phyloP scores from a whole-genome alignment of 2,797 vertebrate species.

The Geotrypetes seraphini region DNA sequence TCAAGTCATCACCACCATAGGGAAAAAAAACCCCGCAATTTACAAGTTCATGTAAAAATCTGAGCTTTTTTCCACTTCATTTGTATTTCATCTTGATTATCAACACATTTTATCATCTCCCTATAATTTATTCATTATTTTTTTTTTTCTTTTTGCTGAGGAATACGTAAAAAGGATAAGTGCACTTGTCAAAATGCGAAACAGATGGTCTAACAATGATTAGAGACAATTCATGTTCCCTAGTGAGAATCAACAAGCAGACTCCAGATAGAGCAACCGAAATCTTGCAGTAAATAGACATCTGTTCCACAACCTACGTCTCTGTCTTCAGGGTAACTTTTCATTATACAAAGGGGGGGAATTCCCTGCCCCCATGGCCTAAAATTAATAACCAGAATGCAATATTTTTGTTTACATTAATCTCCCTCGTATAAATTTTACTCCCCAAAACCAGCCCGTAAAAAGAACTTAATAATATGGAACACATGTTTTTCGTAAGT shows the following conservation, averaged over 20 bases:
- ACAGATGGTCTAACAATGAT: constrained; percentile 55
- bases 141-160: no score
- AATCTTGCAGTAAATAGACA: constrained; percentile 29
- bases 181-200: constrained; percentile 56
- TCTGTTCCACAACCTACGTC: no score
- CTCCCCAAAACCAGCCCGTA: no score
- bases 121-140: constrained; percentile 62
- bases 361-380: no score
- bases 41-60: constrained; percentile 39
- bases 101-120: constrained; percentile 48
- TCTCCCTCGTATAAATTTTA: no score
- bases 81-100: constrained; percentile 55
- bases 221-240: constrained; percentile 54
- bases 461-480: no score
- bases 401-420: no score
- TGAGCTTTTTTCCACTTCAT: constrained; percentile 46
- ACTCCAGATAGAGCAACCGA: constrained; percentile 23
- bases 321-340: no score
- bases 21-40: constrained; percentile 50
- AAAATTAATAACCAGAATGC: no score
- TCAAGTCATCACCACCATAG: constrained; percentile 22
- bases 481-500: no score
- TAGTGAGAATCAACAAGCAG: constrained; percentile 34
- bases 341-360: no score
- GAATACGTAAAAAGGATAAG: constrained; percentile 43